Evolutionary conservation across 2,888 invertebrate genomes (phyloP), one percentile per base, ranked within the genome.

Genomic region (Pristionchus exspectatus): DNA sequence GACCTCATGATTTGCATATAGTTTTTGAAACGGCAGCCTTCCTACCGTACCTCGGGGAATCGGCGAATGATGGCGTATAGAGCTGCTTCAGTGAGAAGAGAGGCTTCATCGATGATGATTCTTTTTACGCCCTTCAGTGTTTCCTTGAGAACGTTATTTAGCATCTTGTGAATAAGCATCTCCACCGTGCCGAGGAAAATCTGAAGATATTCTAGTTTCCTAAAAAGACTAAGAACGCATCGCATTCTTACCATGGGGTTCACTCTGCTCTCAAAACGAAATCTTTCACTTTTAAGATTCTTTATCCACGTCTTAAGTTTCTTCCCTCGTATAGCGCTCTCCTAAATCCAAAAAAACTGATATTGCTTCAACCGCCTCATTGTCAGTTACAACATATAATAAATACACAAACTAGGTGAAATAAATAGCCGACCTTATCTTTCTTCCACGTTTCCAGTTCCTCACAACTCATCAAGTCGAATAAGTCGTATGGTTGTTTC

Each of bases 61-160:
- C 72, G 12, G 1, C 72, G 9, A 4, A 72, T 72, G 72, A 72
- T 1, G 30, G 16, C 12, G 72, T 18, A 72, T 14, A 72, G 72
- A 16, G 72, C 72, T 9, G 72, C 72, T 33, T 72, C 72, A 72
- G 72, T 72, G 33, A 72, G 72, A 18, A 72, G 72, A 14, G 72
- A 72, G 1, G 33, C 72, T 33, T 72, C 72, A 33, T 72, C 72
- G 33, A 72, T 72, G 38, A 72, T 72, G 16, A 72, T 33, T 33
- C 72, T 33, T 24, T 14, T 72, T 33, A 72, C 72, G 12, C 4
- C 3, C 21, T 7, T 14, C 44, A 44, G 44, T 44, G 4, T 44
- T 44, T 44, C 9, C 44, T 44, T 44, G 44, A 44, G 44, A 44
- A 44, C 21, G 21, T 30, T 14, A 72, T 9, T 33, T 30, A 24